Base-by-base conservation (phyloP, 92 coral and sea anemone genomes). In the Pocillopora meandrina region DNA sequence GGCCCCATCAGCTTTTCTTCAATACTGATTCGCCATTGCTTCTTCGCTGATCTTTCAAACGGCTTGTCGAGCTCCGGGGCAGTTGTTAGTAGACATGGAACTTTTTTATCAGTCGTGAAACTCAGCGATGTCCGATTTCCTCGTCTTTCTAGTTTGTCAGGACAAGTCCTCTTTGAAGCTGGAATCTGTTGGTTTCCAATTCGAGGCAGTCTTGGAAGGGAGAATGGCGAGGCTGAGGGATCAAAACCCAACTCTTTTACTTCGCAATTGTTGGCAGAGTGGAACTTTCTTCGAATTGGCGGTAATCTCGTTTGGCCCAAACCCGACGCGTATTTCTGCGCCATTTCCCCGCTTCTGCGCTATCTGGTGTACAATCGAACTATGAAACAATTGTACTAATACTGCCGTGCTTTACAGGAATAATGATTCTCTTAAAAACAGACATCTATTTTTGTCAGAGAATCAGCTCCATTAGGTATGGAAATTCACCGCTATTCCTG, bases 151-250 rank as follows among this genome's bases (percentile, higher is more conserved):
- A 21, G 64, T 7, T 42, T 42, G 15, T 16, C n/a, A 19, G 36
- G 69, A 4, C 16, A 34, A 49, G 31, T 33, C 19, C 36, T 20
- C 3, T 81, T 81, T 17, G 35, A 13, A 68, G 71, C 60, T 10
- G 26, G 17, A 55, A 66, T 23, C 61, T 56, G 31, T 15, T 23
- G 20, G 57, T 9, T 42, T 20, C 69, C 42, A 10, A 81, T 71
- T 20, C 20, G 85, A 70, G 77, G 85, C 17, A 71, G 77, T 26
- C 69, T 81, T 71, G 85, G 77, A 18, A 71, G 57, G 10, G 13
- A 18, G 10, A n/a, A 15, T 16, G 35, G 65, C n/a, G 56, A 18
- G 14, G 52, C 52, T 42, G 52, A 42, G 8, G 12, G 20, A 0
- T 36, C 19, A 17, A 34, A 20, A 12, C 63, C 62, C 12, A 47